Conservation (phyloP, 2,888 invertebrate genomes). For the Hydriomena furcata region DNA sequence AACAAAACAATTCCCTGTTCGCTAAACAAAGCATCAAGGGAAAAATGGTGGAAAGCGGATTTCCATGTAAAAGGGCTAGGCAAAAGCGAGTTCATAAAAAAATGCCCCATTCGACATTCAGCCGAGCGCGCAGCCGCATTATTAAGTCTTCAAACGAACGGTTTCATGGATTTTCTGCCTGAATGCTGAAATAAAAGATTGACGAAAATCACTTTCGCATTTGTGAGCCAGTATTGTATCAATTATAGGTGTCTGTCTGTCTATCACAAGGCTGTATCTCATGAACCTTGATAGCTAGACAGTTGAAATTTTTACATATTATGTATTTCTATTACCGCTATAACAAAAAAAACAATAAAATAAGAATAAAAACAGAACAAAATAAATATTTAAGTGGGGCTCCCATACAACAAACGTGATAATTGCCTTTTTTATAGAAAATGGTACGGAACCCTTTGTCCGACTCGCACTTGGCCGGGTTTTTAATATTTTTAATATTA, state of each 20-base stretch:
- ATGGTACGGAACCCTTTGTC: too few relatives aligned
- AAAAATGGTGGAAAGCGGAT: constrained; percentile 10
- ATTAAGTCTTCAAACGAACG: constrained; percentile 29
- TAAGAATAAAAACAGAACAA: too few relatives aligned
- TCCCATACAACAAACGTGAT: too few relatives aligned
- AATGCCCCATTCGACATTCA: constrained; percentile 20
- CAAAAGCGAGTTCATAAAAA: constrained; percentile 19
- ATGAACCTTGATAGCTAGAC: too few relatives aligned
- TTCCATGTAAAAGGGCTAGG: constrained; percentile 14
- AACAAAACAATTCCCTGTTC: constrained; percentile 4
- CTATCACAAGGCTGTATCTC: too few relatives aligned
- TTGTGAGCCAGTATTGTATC: constrained; percentile 12
- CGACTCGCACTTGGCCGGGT: too few relatives aligned
- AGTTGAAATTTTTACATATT: too few relatives aligned
- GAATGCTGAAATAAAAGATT: constrained; percentile 21
- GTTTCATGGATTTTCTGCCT: constrained; percentile 14
- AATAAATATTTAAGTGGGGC: too few relatives aligned
- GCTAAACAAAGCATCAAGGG: constrained; percentile 3
- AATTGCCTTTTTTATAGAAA: too few relatives aligned
- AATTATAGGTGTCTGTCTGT: constrained; percentile 14
- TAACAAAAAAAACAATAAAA: too few relatives aligned
- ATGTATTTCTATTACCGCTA: too few relatives aligned
- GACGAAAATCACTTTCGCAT: constrained; percentile 10
- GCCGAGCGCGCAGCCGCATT: constrained; percentile 22
- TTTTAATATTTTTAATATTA: too few relatives aligned